Evolutionary conservation across 2,797 vertebrate genomes (phyloP), one percentile per base, ranked within the genome.

Genomic region (Loris lydekkerianus): DNA sequence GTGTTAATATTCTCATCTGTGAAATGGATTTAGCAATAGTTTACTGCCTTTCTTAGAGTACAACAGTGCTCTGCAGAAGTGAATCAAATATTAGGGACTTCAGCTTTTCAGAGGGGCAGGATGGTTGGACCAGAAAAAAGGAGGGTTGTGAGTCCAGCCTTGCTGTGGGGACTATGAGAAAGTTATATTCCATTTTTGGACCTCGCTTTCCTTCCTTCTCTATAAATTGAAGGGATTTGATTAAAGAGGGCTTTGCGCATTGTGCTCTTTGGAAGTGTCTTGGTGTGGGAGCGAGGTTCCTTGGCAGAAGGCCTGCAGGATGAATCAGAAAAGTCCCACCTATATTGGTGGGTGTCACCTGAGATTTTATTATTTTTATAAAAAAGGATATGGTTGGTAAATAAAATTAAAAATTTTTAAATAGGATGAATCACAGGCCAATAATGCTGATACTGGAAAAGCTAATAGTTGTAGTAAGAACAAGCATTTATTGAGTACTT

Each of bases 371-470:
- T 92, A 18, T 31, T 67, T 72, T 63, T 53, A 11, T 18, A 11
- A 76, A 86, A 87, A 87, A 78, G 27, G 17, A 75, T 61, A 21
- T 8, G 61, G 15, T 83, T 91, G 43, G 43, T 80, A 83, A 95
- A 70, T 23, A 83, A n/a, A 86, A 53, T 21, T 10, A 20, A 61
- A 95, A 87, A 40, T 82, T 25, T 95, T 67, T 63, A 23, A 86
- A 25, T 58, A 85, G 49, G 14, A n/a, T 86, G 72, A 81, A 23
- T 80, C 86, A 43, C 25, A 92, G 60, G 58, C 23, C 27, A 58
- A 8, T 49, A 67, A 89, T 73, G 78, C 25, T 49, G 15, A 73
- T 53, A 7, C 25, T 78, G 49, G 34, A 58, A 58, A 78, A 61
- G 69, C 73, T 37, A n/a, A 89, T 14, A 73, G 5, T 46, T 14